Conservation (phyloP, 2,797 vertebrate genomes). For the Pampus argenteus region DNA sequence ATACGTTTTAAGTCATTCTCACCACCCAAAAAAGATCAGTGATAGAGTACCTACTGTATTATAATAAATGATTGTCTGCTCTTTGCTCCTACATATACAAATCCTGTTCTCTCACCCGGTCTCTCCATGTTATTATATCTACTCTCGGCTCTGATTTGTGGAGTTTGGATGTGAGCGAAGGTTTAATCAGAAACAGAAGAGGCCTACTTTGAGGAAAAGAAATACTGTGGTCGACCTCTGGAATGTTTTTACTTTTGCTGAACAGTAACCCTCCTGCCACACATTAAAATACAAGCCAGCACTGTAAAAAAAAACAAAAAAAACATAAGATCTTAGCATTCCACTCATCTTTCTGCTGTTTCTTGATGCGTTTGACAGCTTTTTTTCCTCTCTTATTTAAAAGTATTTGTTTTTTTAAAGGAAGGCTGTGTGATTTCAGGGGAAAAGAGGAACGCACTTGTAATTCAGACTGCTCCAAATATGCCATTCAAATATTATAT, state of each 20-base stretch:
- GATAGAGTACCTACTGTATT: not conserved
- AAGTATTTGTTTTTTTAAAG: constrained; percentile 16
- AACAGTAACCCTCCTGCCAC: constrained; percentile 36
- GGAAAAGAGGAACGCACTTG: not conserved
- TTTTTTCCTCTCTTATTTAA: constrained; percentile 9
- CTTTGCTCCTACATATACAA: not conserved
- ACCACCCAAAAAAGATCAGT: not conserved
- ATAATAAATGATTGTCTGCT: not conserved
- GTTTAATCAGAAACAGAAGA: constrained; percentile 70
- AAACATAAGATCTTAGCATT: not conserved
- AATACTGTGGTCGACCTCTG: constrained; percentile 35
- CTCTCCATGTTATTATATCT: constrained; percentile 3
- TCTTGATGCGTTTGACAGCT: not conserved
- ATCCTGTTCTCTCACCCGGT: not conserved
- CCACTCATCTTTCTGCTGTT: constrained; percentile 6
- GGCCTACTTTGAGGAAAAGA: constrained; percentile 50
- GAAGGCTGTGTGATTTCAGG: not conserved
- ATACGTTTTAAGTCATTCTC: not conserved
- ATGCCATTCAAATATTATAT: constrained; percentile 28
- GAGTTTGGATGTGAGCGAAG: constrained; percentile 30
- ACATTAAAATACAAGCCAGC: not conserved
- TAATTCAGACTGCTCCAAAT: constrained; percentile 18
- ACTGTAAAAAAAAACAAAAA: not conserved
- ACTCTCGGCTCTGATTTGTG: constrained; percentile 28
- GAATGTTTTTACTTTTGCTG: constrained; percentile 64